Evolutionary conservation across 2,113 vertebrate genomes (phyloP).

Genomic region (Erythrolamprus reginae): DNA sequence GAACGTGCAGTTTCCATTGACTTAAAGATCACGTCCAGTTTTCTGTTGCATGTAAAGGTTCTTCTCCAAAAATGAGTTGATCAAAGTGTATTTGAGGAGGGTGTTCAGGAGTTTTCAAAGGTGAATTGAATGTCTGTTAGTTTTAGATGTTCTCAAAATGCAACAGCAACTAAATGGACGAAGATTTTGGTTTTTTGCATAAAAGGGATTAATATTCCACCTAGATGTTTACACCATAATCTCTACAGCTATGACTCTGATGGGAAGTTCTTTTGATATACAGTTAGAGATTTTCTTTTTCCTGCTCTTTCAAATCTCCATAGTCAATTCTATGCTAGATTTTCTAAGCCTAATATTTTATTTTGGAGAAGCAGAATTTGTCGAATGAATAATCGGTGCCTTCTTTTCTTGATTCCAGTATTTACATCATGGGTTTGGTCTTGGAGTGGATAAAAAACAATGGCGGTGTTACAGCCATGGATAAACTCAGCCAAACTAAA

Average conservation of each 20-base stretch:
- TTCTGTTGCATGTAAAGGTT: not conserved
- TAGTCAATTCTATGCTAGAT: not conserved
- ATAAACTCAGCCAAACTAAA: conserved; percentile 81
- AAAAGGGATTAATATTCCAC: not conserved
- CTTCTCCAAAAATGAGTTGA: not conserved
- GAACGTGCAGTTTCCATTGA: not conserved
- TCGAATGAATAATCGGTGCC: not conserved
- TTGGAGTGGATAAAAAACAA: conserved; percentile 95
- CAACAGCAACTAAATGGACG: not conserved
- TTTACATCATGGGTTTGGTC: conserved; percentile 91
- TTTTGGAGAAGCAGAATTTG: not conserved
- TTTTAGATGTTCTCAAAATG: not conserved
- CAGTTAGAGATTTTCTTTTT: not conserved
- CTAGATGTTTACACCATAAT: not conserved
- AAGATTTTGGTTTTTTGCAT: not conserved
- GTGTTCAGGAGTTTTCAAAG: not conserved
- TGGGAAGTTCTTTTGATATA: not conserved
- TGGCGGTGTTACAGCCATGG: conserved; percentile 81
- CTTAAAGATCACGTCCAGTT: not conserved
- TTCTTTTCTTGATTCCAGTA: conserved; percentile 64
- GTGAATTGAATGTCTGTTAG: not conserved
- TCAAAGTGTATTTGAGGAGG: not conserved
- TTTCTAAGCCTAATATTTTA: not conserved
- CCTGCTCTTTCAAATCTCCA: not conserved
- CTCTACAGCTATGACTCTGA: not conserved